phyloP scores from a whole-genome alignment of 2,888 invertebrate species.

The Dolichomitus sp. region DNA sequence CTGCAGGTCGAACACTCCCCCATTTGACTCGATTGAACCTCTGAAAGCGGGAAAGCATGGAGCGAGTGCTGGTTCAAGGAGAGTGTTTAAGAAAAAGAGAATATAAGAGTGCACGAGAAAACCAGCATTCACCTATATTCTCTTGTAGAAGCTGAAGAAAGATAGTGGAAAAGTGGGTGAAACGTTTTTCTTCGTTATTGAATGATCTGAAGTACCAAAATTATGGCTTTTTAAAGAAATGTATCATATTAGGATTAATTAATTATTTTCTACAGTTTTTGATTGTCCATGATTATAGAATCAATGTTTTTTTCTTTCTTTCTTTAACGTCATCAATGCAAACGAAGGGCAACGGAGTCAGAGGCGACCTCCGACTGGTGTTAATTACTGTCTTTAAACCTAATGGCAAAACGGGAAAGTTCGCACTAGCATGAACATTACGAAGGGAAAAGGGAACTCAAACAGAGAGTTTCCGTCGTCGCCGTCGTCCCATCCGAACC shows the following conservation, averaged over 20 bases:
- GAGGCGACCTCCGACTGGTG: conserved; percentile 32
- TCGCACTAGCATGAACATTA: conserved; percentile 36
- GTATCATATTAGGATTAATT: background rate
- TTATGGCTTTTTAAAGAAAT: background rate
- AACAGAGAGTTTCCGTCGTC: conserved; percentile 48
- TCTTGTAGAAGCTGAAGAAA: background rate
- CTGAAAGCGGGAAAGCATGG: conserved; percentile 37
- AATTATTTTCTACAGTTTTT: background rate
- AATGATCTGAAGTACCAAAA: background rate
- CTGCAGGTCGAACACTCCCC: conserved; percentile 60
- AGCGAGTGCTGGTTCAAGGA: conserved; percentile 28
- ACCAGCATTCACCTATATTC: background rate
- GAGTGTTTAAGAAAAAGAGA: conserved; percentile 54
- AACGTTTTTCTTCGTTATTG: background rate
- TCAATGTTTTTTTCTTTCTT: background rate
- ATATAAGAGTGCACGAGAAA: conserved; percentile 40
- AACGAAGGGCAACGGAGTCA: conserved; percentile 8
- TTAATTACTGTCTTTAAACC: conserved; percentile 60
- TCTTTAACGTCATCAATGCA: background rate
- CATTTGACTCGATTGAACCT: conserved; percentile 63
- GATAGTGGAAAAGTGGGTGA: background rate
- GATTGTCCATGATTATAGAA: conserved; percentile 8
- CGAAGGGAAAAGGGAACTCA: conserved; percentile 36
- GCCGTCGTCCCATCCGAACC: conserved; percentile 2
- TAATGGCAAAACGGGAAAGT: conserved; percentile 61